Percentiles rank a stretch among this genome's conserved stretches.
Evolutionary conservation across 2,113 vertebrate genomes (phyloP).

Genomic region (Pteropus alecto): DNA sequence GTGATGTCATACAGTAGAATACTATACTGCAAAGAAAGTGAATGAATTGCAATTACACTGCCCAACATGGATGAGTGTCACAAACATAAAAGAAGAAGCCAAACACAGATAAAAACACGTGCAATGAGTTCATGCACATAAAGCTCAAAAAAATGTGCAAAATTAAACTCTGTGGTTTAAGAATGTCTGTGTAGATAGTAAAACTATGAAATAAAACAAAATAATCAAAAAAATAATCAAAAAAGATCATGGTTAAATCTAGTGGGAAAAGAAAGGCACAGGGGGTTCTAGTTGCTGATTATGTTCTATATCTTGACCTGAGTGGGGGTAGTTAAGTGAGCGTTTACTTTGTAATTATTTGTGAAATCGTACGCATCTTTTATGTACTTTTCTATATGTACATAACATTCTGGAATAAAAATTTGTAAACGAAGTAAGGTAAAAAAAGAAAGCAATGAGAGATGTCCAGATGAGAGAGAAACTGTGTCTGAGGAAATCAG

Average conservation of each 20-base stretch:
- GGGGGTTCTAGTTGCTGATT: not conserved
- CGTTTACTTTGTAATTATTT: not conserved
- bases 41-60: fast-evolving
- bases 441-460: not conserved
- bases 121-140: too few species aligned
- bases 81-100: not conserved
- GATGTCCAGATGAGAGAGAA: not conserved
- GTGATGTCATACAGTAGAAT: not conserved
- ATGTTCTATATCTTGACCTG: not conserved
- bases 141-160: not conserved
- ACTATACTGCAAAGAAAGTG: not conserved
- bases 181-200: not conserved
- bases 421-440: not conserved
- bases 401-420: not conserved
- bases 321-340: not conserved
- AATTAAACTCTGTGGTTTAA: not conserved
- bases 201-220: not conserved
- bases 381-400: not conserved
- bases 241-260: not conserved
- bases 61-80: too few species aligned
- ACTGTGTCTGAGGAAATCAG: not conserved
- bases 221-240: not conserved
- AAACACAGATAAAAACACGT: not conserved
- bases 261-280: not conserved
- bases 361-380: not conserved